Percentiles rank a stretch among this genome's conserved stretches.
phyloP scores from a whole-genome alignment of 2,888 invertebrate species.

The Melanotus villosus region DNA sequence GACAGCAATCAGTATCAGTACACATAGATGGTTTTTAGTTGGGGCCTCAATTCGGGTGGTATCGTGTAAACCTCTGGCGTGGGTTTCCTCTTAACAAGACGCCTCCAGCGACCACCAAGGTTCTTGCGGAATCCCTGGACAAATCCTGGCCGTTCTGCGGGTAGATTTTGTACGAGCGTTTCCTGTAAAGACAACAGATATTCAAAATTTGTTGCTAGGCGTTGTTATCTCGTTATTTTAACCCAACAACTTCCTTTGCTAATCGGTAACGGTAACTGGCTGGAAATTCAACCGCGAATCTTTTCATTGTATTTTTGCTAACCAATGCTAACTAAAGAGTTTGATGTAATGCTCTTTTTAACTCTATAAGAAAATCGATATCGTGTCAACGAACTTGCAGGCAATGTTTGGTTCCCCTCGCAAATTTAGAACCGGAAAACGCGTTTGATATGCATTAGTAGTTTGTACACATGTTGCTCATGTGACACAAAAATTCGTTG shows the following conservation, averaged over 20 bases:
- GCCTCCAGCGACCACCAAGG: conserved; percentile 88
- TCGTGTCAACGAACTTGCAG: conserved; percentile 31
- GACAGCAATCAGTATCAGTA: conserved; percentile 76
- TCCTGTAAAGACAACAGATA: conserved; percentile 75
- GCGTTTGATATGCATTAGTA: not conserved
- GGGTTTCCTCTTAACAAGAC: conserved; percentile 88
- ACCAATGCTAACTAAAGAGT: not conserved
- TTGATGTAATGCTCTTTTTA: too few species aligned
- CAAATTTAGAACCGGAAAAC: conserved; percentile 37
- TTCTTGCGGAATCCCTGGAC: conserved; percentile 87
- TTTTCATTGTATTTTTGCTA: too few species aligned
- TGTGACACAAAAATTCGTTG: not conserved
- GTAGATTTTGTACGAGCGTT: conserved; percentile 80
- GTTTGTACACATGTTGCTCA: not conserved
- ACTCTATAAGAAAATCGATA: conserved; percentile 25
- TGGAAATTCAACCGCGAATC: not conserved
- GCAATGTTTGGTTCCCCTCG: conserved; percentile 15
- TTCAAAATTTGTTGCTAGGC: conserved; percentile 9
- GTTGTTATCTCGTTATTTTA: conserved; percentile 11
- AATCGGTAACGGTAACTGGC: conserved; percentile 6
- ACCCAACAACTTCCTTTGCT: conserved; percentile 16
- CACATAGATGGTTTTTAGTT: conserved; percentile 91
- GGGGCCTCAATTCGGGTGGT: conserved; percentile 89
- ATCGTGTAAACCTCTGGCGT: conserved; percentile 86
- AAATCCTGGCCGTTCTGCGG: conserved; percentile 80